Evolutionary conservation across 2,797 vertebrate species (phyloP).

Genomic region (Microcaecilia unicolor): DNA sequence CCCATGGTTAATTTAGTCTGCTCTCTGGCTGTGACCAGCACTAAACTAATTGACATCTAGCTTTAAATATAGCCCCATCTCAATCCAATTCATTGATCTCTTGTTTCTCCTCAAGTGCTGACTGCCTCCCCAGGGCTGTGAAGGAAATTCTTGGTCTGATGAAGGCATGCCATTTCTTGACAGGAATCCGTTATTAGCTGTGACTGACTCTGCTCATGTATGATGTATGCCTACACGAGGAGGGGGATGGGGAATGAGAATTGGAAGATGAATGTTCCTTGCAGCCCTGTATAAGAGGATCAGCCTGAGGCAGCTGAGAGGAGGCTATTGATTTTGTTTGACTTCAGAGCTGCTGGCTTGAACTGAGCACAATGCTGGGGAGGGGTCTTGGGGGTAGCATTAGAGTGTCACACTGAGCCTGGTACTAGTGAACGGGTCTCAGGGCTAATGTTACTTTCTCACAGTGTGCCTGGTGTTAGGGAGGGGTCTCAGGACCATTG

Average conservation of each 20-base stretch:
- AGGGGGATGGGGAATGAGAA: constrained; percentile 24
- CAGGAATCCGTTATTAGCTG: constrained; percentile 22
- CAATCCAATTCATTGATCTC: constrained; percentile 35
- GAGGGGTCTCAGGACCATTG: too few relatives aligned
- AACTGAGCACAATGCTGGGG: constrained; percentile 19
- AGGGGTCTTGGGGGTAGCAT: constrained; percentile 25
- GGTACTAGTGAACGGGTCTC: too few relatives aligned
- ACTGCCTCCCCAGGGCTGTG: constrained; percentile 15
- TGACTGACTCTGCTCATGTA: too few relatives aligned
- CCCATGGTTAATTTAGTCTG: constrained; percentile 33
- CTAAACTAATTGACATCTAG: constrained; percentile 36
- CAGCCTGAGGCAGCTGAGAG: constrained; percentile 38
- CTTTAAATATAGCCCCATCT: constrained; percentile 24
- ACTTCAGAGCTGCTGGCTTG: constrained; percentile 54
- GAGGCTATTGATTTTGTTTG: constrained; percentile 71
- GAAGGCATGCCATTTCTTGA: constrained; percentile 33
- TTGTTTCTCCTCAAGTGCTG: constrained; percentile 14
- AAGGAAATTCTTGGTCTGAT: constrained; percentile 22
- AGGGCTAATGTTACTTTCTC: too few relatives aligned
- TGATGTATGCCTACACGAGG: too few relatives aligned
- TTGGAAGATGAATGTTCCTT: constrained; percentile 37
- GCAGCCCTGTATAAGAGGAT: constrained; percentile 39
- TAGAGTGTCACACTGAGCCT: too few relatives aligned
- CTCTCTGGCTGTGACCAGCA: constrained; percentile 22
- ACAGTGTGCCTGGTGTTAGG: too few relatives aligned